phyloP scores from a whole-genome alignment of 2,113 vertebrate species.

The Sylvilagus bachmani region DNA sequence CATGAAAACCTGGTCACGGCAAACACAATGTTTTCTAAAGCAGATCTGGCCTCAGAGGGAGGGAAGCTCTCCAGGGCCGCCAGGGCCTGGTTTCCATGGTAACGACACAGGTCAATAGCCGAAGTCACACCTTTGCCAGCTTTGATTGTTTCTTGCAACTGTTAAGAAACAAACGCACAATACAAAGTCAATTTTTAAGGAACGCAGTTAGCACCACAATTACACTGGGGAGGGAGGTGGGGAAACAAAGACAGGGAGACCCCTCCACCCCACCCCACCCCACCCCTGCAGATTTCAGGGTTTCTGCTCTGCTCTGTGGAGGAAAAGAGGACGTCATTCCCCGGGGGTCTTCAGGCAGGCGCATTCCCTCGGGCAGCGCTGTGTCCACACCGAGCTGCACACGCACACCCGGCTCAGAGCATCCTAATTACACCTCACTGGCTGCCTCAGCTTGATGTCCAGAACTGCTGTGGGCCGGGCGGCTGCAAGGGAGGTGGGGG shows the following conservation, averaged over 20 bases:
- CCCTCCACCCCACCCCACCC: no score
- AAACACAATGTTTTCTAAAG: conserved; percentile 97
- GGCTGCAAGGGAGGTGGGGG: neutral
- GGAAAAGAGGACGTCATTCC: conserved; percentile 4
- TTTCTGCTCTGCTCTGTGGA: neutral
- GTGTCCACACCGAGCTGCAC: neutral
- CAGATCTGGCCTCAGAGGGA: conserved; percentile 96
- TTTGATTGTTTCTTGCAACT: conserved; percentile 95
- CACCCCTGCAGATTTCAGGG: neutral
- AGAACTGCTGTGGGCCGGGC: neutral
- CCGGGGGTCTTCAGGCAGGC: conserved; percentile 35
- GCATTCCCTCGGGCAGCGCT: conserved; percentile 32
- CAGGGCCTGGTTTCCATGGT: conserved; percentile 97
- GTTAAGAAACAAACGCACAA: conserved; percentile 88
- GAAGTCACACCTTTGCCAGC: conserved; percentile 96
- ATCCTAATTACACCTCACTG: conserved; percentile 6
- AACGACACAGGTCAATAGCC: conserved; percentile 96
- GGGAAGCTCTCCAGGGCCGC: conserved; percentile 96
- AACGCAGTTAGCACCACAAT: neutral
- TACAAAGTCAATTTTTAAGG: conserved; percentile 77
- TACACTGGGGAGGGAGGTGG: neutral
- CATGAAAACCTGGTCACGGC: conserved; percentile 95
- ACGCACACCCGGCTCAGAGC: neutral
- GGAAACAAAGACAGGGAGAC: neutral
- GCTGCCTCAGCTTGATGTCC: neutral